Percentiles rank a stretch among this genome's conserved stretches.
Conservation (phyloP, 2,888 invertebrate genomes). For the Sepioteuthis lessoniana region DNA sequence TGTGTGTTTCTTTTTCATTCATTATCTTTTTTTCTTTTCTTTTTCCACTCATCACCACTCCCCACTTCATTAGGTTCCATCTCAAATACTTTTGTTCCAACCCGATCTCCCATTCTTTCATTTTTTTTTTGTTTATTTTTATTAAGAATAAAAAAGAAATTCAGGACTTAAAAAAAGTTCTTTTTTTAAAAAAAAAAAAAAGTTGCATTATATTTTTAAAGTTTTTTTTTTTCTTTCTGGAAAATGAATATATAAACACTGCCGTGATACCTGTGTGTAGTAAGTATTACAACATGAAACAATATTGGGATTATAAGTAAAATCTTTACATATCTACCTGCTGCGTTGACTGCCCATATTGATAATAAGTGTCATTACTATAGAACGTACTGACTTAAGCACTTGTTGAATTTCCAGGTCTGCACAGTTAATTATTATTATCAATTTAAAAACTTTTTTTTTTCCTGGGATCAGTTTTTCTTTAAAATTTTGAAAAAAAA, state of each 20-base stretch:
- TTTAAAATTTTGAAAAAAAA: background rate
- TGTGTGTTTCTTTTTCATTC: background rate
- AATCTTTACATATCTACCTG: background rate
- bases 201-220: background rate
- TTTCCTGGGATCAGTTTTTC: no score
- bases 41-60: background rate
- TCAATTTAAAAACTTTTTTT: background rate
- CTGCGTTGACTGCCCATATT: background rate
- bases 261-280: background rate
- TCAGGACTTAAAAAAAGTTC: background rate
- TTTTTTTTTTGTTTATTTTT: background rate
- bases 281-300: constrained; percentile 25
- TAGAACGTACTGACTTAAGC: background rate
- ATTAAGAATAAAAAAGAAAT: background rate
- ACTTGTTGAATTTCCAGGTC: background rate
- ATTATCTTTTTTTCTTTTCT: background rate
- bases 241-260: background rate
- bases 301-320: constrained; percentile 2
- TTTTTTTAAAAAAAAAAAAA: background rate
- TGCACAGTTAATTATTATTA: background rate
- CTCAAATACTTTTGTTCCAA: background rate
- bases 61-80: background rate
- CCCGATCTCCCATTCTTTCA: background rate
- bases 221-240: background rate
- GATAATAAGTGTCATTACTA: background rate